Evolutionary conservation across 2,797 vertebrate species (phyloP), one percentile per base, ranked within the genome.

Genomic region (Falco cherrug): DNA sequence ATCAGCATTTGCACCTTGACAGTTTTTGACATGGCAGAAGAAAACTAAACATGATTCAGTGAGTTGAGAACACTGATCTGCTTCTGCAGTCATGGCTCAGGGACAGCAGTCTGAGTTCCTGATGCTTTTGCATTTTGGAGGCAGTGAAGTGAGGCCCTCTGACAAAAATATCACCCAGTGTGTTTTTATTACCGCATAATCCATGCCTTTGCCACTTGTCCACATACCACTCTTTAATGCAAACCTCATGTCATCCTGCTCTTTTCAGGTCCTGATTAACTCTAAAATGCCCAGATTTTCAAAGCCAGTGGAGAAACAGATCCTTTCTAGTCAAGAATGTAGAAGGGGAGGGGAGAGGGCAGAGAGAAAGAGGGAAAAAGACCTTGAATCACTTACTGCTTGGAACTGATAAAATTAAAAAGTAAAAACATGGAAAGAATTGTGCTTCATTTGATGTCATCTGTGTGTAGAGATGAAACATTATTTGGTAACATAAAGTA

Each of bases 131-230:
- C 51, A 64, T 90, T 86, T 90, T 86, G 90, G 93, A 96, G 95
- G 94, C 95, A 95, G 91, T 54, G 95, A 90, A 97, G 84, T 47
- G 94, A 96, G 95, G 95, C 87, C 93, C 84, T 96, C 94, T 95
- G 96, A 97, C 96, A 97, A 97, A 97, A 98, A 98, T 96, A 97
- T 97, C 96, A 96, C 75, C 78, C 96, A 95, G 91, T 97, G 94
- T 97, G 98, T 98, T 98, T 98, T 98, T 97, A 98, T 97, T 97
- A 97, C 97, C 78, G 65, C 96, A 85, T 97, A 98, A 98, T 98
- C 98, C 97, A 91, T 94, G 97, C 97, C 96, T 89, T 87, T 97
- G 97, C 97, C 98, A 98, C 97, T 98, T 98, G 98, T 97, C 95
- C 78, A 82, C 98, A 98, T 97, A 98, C 97, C 97, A 92, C 88